Percentiles rank a stretch among this genome's conserved stretches.
Evolutionary conservation across 2,888 invertebrate genomes (phyloP).

Genomic region (Lycophotia porphyrea): DNA sequence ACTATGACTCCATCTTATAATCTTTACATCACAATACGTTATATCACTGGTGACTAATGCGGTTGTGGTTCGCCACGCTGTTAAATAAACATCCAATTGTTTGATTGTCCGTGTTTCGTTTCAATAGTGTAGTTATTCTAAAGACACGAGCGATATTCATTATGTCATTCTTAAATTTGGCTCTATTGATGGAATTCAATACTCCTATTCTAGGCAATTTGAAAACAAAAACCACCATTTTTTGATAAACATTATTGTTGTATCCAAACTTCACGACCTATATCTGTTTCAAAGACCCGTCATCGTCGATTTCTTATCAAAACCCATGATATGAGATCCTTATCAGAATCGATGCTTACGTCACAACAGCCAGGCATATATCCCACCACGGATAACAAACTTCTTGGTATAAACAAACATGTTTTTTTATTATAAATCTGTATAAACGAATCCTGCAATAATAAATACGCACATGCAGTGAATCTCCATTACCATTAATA

Average conservation of each 20-base stretch:
- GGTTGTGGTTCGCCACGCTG: constrained; percentile 58
- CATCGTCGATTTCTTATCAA: constrained; percentile 42
- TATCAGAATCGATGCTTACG: constrained; percentile 41
- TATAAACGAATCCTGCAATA: constrained; percentile 41
- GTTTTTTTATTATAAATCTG: constrained; percentile 37
- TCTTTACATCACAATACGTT: constrained; percentile 65
- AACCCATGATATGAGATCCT: constrained; percentile 33
- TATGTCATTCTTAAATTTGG: constrained; percentile 48
- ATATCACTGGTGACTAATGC: constrained; percentile 71
- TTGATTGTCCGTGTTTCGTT: constrained; percentile 65
- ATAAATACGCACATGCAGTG: constrained; percentile 59
- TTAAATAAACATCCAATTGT: constrained; percentile 74
- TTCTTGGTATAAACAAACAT: constrained; percentile 37
- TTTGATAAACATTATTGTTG: background rate
- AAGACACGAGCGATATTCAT: constrained; percentile 49
- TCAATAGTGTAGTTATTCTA: constrained; percentile 61
- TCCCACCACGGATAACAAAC: background rate
- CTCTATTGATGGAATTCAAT: constrained; percentile 6
- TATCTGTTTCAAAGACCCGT: constrained; percentile 42
- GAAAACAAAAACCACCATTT: background rate
- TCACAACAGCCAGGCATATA: constrained; percentile 26
- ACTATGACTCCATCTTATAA: constrained; percentile 58
- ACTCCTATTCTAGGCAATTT: background rate
- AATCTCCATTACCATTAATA: constrained; percentile 71
- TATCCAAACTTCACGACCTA: constrained; percentile 28